These are phyloP conservation scores for Drosophila pachea DNA, from an alignment of 1,140 invertebrate genomes.

Conservation along the genomic window DNA sequence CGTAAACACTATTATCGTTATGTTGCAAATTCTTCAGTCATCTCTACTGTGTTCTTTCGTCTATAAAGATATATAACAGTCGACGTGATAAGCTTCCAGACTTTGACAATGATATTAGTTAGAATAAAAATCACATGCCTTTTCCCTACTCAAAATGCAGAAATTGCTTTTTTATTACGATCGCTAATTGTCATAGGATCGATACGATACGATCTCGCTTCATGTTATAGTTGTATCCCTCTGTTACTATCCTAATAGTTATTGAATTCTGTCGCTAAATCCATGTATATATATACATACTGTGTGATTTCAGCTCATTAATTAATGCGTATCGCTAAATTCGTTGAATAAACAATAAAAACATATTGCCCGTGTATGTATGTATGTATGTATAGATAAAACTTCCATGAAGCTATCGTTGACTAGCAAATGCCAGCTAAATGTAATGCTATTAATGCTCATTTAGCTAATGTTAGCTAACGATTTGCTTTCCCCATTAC, in stretches of 20 bases:
- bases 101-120: neutral
- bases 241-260: no score
- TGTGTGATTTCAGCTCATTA: constrained; percentile 42
- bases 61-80: constrained; percentile 27
- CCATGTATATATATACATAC: no score
- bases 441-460: no score
- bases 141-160: neutral
- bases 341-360: constrained; percentile 48
- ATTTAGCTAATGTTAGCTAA: no score
- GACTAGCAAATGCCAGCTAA: no score
- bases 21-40: constrained; percentile 1
- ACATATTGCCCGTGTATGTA: no score
- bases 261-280: no score
- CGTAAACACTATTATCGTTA: neutral
- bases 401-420: no score
- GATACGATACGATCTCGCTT: no score
- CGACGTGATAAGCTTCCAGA: neutral
- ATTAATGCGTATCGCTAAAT: constrained; percentile 55
- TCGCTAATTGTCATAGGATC: neutral
- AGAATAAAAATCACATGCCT: neutral
- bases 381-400: no score
- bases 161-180: neutral
- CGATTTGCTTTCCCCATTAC: no score
- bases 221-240: no score
- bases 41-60: neutral